Conservation (phyloP, 2,113 vertebrate genomes). For the Pygoscelis antarcticus region DNA sequence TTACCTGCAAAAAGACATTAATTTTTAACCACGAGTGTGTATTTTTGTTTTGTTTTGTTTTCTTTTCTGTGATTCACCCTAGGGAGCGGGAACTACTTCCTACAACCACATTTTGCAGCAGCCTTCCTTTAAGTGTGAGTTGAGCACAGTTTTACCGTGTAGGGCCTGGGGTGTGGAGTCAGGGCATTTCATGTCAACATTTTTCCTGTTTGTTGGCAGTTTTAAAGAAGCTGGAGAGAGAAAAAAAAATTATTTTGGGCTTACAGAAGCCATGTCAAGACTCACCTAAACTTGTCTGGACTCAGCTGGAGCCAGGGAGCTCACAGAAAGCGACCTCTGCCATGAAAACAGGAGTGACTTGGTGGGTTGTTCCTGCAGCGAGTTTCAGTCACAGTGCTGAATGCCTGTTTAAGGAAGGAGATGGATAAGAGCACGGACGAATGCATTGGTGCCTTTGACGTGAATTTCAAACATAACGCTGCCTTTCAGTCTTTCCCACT, state of each 20-base stretch:
- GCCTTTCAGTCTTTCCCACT: not conserved
- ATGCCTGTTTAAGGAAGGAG: not conserved
- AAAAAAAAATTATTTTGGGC: accelerated
- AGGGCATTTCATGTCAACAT: not conserved
- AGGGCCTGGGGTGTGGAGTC: not conserved
- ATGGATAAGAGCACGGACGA: not conserved
- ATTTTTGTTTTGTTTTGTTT: not conserved
- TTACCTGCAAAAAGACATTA: not conserved
- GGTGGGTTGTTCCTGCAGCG: not conserved
- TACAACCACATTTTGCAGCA: not conserved
- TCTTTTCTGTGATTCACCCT: accelerated
- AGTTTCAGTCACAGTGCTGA: not conserved
- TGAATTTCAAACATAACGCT: not conserved
- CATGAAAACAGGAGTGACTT: not conserved
- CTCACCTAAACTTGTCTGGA: not conserved
- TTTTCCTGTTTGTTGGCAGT: not conserved
- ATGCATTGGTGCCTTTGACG: not conserved
- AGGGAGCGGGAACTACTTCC: not conserved
- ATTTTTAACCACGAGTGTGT: not conserved
- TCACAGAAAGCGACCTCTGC: not conserved
- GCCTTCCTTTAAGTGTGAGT: not conserved
- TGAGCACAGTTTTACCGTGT: accelerated
- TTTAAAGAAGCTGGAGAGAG: not conserved
- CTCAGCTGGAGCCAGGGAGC: not conserved
- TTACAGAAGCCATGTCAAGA: not conserved